Conservation (phyloP, 2,888 invertebrate genomes). For the Harpalus rubripes region DNA sequence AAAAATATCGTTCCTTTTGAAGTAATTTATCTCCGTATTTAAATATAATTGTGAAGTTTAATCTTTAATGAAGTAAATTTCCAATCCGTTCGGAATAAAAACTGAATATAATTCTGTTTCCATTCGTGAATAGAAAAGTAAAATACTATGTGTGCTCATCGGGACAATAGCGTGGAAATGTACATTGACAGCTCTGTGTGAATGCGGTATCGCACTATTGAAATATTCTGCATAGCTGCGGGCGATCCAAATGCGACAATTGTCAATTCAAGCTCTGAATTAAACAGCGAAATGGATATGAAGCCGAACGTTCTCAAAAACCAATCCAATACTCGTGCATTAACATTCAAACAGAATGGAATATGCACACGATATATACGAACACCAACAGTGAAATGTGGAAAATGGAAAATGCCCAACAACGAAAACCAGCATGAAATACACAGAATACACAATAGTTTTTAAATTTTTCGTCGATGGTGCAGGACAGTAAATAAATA, state of each 20-base stretch:
- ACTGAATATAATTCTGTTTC: neutral
- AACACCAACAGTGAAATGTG: conserved; percentile 11
- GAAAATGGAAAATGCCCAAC: neutral
- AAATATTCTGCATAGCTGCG: conserved; percentile 73
- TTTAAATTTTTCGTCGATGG: neutral
- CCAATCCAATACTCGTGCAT: conserved; percentile 52
- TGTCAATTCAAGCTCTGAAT: conserved; percentile 66
- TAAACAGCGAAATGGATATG: conserved; percentile 65
- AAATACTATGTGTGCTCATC: neutral
- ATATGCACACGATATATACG: conserved; percentile 36
- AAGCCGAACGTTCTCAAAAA: conserved; percentile 49
- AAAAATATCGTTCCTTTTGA: neutral
- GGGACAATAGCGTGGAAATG: neutral
- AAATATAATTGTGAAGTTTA: neutral
- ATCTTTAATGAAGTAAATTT: conserved; percentile 1
- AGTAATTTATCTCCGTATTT: neutral
- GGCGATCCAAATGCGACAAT: conserved; percentile 74
- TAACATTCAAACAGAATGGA: conserved; percentile 55
- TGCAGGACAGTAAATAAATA: too few relatives aligned
- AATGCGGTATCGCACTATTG: conserved; percentile 61
- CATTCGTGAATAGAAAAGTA: neutral
- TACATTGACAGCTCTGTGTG: conserved; percentile 17
- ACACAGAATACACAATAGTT: neutral
- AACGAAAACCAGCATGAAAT: neutral
- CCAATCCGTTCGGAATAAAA: conserved; percentile 1